phyloP scores from a whole-genome alignment of 2,113 vertebrate genomes.

The Pluvianellus socialis region DNA sequence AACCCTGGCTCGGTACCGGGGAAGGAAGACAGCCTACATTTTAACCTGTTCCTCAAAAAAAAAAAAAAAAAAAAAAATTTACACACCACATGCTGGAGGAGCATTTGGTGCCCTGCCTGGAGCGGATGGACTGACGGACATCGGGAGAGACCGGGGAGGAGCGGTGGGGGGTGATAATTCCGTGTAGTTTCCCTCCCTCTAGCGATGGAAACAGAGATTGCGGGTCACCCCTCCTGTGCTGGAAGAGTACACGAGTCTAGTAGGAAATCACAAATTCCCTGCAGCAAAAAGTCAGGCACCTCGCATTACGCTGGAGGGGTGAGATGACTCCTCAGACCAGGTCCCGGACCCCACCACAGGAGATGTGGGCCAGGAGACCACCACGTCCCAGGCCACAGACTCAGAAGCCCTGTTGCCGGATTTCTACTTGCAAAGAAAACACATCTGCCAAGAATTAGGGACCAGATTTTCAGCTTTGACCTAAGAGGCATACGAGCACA shows the following conservation, averaged over 20 bases:
- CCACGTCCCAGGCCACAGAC: accelerated
- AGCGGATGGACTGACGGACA: accelerated
- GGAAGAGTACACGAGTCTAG: accelerated
- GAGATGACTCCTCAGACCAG: background rate
- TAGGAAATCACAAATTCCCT: background rate
- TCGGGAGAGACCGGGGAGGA: background rate
- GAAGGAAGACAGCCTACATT: background rate
- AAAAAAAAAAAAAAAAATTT: background rate
- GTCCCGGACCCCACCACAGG: accelerated
- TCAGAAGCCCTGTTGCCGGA: accelerated
- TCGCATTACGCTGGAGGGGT: accelerated
- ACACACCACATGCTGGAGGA: background rate
- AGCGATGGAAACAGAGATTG: conserved; percentile 65
- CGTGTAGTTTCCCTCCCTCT: conserved; percentile 82
- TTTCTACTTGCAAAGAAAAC: background rate
- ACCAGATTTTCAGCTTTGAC: background rate
- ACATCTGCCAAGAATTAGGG: background rate
- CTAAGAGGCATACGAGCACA: accelerated
- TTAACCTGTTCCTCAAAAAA: background rate
- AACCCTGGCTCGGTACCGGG: too few species aligned
- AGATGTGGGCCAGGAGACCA: background rate
- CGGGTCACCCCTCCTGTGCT: background rate
- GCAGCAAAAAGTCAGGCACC: background rate
- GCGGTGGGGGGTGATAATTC: conserved; percentile 29
- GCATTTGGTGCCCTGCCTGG: background rate